Conservation (phyloP, 2,797 vertebrate species). For the Podarcis siculus region DNA sequence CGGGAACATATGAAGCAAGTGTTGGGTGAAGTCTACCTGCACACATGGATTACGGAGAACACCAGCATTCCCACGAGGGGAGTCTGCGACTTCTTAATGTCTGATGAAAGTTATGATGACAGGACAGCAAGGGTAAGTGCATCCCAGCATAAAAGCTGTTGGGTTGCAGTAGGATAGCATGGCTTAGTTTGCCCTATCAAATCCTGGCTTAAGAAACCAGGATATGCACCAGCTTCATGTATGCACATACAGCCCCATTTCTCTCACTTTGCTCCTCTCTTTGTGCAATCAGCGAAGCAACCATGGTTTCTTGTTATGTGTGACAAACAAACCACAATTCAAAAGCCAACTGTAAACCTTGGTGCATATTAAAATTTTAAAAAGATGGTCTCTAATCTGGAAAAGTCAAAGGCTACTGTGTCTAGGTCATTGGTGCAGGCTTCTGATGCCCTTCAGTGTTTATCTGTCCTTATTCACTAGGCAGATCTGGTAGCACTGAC, state of each 20-base stretch:
- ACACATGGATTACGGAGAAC: conserved; percentile 91
- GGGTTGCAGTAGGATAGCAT: not conserved
- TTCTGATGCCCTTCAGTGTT: not conserved
- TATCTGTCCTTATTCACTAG: not conserved
- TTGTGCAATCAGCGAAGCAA: not conserved
- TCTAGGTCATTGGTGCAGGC: not conserved
- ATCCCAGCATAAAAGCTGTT: not conserved
- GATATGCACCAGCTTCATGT: no score
- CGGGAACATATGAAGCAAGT: conserved; percentile 94
- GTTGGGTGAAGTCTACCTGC: conserved; percentile 93
- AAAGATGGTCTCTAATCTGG: not conserved
- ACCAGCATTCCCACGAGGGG: conserved; percentile 93
- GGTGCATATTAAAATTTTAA: no score
- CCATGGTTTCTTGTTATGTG: not conserved
- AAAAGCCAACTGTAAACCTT: no score
- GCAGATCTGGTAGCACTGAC: no score
- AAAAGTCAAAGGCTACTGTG: not conserved
- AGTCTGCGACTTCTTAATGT: conserved; percentile 90
- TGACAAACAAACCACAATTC: no score
- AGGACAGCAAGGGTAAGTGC: conserved; percentile 88
- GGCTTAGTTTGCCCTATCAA: no score
- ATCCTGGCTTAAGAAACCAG: no score
- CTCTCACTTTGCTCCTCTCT: not conserved
- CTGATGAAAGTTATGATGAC: conserved; percentile 84
- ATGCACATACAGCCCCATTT: not conserved